These are phyloP conservation scores for Cataglyphis altisquamis DNA, from an alignment of 2,888 invertebrate genomes.

Conservation along the genomic window DNA sequence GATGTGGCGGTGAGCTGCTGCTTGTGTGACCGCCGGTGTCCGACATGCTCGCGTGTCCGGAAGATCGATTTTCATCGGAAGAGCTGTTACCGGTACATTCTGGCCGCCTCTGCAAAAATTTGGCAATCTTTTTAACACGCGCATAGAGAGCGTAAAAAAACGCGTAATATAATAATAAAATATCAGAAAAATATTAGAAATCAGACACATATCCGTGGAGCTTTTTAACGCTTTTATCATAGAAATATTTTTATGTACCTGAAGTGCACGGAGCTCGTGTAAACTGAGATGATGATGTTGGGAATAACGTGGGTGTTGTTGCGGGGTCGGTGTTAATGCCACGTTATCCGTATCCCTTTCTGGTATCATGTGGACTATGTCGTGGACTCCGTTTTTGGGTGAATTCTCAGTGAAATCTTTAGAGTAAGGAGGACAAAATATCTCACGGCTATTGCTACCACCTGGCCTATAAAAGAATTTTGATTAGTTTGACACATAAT, in stretches of 20 bases:
- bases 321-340: slow-evolving; percentile 84
- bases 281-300: slow-evolving; percentile 89
- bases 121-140: background rate
- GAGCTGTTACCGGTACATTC: slow-evolving; percentile 93
- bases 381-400: slow-evolving; percentile 80
- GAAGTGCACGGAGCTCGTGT: slow-evolving; percentile 88
- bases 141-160: background rate
- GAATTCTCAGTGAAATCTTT: slow-evolving; percentile 78
- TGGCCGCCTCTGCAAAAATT: slow-evolving; percentile 86
- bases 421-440: slow-evolving; percentile 82
- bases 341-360: slow-evolving; percentile 88
- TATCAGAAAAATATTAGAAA: slow-evolving; percentile 1
- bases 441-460: slow-evolving; percentile 82
- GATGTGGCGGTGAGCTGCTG: slow-evolving; percentile 88
- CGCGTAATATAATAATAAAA: background rate
- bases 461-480: slow-evolving; percentile 80
- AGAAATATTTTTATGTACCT: slow-evolving; percentile 84
- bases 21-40: slow-evolving; percentile 91
- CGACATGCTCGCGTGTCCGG: slow-evolving; percentile 97
- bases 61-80: slow-evolving; percentile 96
- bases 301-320: slow-evolving; percentile 85
- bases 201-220: background rate
- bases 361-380: slow-evolving; percentile 87
- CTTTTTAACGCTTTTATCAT: background rate
- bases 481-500: background rate